Percentiles rank a stretch among this genome's conserved stretches.
Conservation (phyloP, 1,140 invertebrate species). For the Asobara japonica region DNA sequence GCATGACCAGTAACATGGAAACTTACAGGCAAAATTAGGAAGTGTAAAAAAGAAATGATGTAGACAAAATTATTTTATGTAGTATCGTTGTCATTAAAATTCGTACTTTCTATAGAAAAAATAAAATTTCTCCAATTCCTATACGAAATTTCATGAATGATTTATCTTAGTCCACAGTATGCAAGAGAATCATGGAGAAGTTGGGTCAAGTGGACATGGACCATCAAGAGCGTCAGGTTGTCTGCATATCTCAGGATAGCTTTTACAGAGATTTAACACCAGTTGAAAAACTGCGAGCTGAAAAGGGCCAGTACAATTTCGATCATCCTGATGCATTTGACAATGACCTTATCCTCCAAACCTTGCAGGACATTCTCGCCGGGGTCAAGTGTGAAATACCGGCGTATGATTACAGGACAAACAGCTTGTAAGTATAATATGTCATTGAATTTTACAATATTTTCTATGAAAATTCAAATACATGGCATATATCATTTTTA, state of each 20-base stretch:
- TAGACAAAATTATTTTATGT: no score
- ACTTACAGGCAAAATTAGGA: no score
- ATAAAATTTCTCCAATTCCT: conserved; percentile 11
- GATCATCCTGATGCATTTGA: conserved; percentile 97
- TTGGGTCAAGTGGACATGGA: conserved; percentile 91
- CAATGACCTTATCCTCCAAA: conserved; percentile 82
- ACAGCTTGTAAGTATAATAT: conserved; percentile 76
- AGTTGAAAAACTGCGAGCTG: conserved; percentile 85
- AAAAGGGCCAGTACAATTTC: conserved; percentile 94
- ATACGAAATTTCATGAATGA: background rate
- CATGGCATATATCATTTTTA: no score
- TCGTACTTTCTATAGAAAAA: no score
- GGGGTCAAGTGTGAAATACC: conserved; percentile 89
- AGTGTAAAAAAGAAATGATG: no score
- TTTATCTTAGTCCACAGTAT: conserved; percentile 88
- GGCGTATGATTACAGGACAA: conserved; percentile 89
- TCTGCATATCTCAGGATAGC: conserved; percentile 94
- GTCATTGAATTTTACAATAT: background rate
- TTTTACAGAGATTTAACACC: conserved; percentile 90
- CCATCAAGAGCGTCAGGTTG: conserved; percentile 88
- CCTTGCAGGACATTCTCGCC: conserved; percentile 81
- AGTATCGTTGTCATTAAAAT: conserved; percentile 7
- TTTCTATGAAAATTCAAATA: no score
- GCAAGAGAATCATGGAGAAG: conserved; percentile 94
- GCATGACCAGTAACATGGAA: no score